Evolutionary conservation across 2,888 invertebrate species (phyloP), one percentile per base, ranked within the genome.

Genomic region (Drosophila yooni): DNA sequence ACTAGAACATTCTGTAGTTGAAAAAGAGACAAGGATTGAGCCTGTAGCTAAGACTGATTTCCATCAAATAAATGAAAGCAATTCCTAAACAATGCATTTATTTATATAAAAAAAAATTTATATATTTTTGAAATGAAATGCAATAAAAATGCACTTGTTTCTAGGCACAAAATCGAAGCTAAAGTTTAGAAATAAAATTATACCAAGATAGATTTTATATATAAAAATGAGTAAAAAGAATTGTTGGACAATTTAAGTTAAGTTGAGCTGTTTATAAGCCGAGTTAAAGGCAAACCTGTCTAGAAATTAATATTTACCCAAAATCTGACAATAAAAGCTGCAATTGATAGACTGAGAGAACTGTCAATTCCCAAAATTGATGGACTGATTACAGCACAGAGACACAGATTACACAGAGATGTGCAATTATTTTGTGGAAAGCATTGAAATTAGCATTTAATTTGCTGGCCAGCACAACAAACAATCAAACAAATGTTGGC

Each of bases 361-460:
- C 8, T 29, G 1, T 7, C n/a, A 43, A 43, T 10, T 11, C 15
- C 1, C 34, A 25, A n/a, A 34, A 25, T 48, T 25, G 25, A 33
- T 33, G 33, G 15, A 21, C 4, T 10, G 7, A 8, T 31, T n/a
- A 13, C 7, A 18, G 18, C 33, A 33, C 15, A 8, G 54, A 27
- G 3, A 33, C 15, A 8, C 36, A 27, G 3, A 27, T 7, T 21
- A 7, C 6, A 15, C 10, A 29, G n/a, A 36, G 21, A 52, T 21
- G 15, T 51, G 29, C 52, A 36, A 15, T n/a, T 34, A 46, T 50
- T 46, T 64, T 48, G 48, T 31, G 31, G 7, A 57, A 21, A 21
- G 31, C n/a, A 31, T 21, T 21, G 15, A 43, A 43, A 57, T 57
- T 40, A 31, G 60, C 25, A 59, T 64, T 59, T 31, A 38, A 63